Conservation (phyloP, 2,888 invertebrate genomes). For the Craniophora ligustri region DNA sequence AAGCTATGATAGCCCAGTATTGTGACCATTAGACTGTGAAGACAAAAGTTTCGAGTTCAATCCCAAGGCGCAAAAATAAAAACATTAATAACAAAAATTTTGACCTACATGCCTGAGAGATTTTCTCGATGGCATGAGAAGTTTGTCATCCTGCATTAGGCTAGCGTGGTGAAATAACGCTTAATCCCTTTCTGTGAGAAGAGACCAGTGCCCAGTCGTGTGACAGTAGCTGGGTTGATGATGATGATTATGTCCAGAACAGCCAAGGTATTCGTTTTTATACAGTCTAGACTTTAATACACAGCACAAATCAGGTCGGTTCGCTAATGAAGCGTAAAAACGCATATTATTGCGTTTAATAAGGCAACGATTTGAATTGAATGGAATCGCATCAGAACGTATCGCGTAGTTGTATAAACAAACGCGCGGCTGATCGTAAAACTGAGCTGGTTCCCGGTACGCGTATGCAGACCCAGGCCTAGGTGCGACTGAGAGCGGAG, state of each 20-base stretch:
- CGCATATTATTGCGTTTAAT: constrained; percentile 48
- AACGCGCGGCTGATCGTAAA: constrained; percentile 55
- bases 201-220: too few relatives aligned
- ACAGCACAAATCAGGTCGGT: constrained; percentile 25
- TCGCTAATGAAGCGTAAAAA: constrained; percentile 50
- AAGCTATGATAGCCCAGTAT: too few relatives aligned
- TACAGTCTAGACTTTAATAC: constrained; percentile 12
- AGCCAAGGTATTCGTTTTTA: constrained; percentile 22
- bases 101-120: too few relatives aligned
- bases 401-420: constrained; percentile 60
- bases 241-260: constrained; percentile 11
- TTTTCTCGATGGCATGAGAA: too few relatives aligned
- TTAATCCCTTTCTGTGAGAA: too few relatives aligned
- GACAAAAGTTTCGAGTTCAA: too few relatives aligned
- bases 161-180: too few relatives aligned
- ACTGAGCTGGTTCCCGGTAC: constrained; percentile 53
- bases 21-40: too few relatives aligned
- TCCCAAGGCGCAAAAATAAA: too few relatives aligned
- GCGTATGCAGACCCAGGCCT: constrained; percentile 24
- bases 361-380: constrained; percentile 55
- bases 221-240: too few relatives aligned
- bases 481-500: constrained; percentile 38
- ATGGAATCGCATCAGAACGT: constrained; percentile 54
- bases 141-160: too few relatives aligned
- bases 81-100: too few relatives aligned